Evolutionary conservation across 2,888 invertebrate species (phyloP).

Genomic region (Tetheella fluctuosa): DNA sequence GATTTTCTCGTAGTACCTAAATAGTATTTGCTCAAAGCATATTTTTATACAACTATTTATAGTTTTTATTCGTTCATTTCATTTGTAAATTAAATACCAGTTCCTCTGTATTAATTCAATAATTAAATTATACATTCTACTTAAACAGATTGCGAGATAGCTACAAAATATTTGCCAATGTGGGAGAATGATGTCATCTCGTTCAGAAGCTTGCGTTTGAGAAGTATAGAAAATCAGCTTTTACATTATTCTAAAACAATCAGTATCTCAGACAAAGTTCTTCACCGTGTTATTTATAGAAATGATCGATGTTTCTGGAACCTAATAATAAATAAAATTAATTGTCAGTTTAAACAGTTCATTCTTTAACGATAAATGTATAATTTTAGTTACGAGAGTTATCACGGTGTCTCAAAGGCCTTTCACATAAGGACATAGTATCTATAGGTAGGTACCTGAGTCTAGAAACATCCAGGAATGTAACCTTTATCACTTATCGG

Average conservation of each 20-base stretch:
- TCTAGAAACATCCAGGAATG: slow-evolving; percentile 6
- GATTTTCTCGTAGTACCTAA: too few species aligned
- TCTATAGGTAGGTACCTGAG: neutral
- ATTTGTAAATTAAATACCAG: too few species aligned
- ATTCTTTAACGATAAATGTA: neutral
- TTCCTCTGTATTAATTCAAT: too few species aligned
- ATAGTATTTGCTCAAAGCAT: too few species aligned
- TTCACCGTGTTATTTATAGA: neutral
- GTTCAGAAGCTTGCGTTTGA: neutral
- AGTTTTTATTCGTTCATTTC: too few species aligned
- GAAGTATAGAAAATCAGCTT: neutral
- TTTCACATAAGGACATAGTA: neutral
- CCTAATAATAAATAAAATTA: slow-evolving; percentile 1
- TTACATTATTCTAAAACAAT: neutral
- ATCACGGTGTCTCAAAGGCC: neutral
- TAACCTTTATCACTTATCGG: neutral
- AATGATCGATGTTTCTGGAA: neutral
- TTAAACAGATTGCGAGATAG: neutral
- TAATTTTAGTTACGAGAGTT: neutral
- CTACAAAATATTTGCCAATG: neutral
- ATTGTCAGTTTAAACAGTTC: neutral
- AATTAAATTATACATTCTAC: too few species aligned
- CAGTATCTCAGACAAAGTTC: neutral
- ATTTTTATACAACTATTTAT: too few species aligned
- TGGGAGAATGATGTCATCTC: slow-evolving; percentile 1